Conservation (phyloP, 2,888 invertebrate genomes). For the Apodemia duryi region DNA sequence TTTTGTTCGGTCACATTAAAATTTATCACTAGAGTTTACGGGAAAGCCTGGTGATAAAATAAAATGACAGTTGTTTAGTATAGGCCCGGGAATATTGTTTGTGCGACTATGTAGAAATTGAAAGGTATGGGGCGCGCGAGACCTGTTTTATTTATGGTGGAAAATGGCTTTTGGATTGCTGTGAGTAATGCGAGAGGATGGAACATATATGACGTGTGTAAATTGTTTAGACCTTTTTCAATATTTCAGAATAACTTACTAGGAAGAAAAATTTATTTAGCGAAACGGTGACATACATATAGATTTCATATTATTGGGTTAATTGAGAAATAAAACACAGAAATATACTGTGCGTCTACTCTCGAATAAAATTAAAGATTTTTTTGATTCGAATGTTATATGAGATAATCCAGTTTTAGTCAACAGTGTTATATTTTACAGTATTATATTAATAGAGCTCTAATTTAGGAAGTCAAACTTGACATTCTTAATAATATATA, state of each 20-base stretch:
- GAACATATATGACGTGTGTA: slow-evolving; percentile 32
- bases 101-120: slow-evolving; percentile 65
- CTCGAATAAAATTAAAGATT: too few relatives aligned
- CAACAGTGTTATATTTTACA: too few relatives aligned
- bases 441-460: too few relatives aligned
- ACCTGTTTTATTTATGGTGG: slow-evolving; percentile 71
- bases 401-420: too few relatives aligned
- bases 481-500: too few relatives aligned
- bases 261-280: background rate
- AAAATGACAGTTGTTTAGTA: slow-evolving; percentile 79
- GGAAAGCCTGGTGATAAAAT: slow-evolving; percentile 75
- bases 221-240: slow-evolving; percentile 23
- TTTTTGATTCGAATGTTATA: too few relatives aligned
- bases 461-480: too few relatives aligned
- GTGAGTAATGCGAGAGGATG: slow-evolving; percentile 45
- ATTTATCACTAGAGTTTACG: slow-evolving; percentile 74
- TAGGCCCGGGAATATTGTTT: slow-evolving; percentile 66
- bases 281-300: too few relatives aligned
- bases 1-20: slow-evolving; percentile 68
- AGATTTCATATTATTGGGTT: too few relatives aligned
- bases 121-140: slow-evolving; percentile 74
- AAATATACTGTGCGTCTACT: too few relatives aligned
- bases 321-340: too few relatives aligned
- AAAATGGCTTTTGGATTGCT: slow-evolving; percentile 73
- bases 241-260: background rate